Evolutionary conservation across 2,797 vertebrate species (phyloP).

Genomic region (Coluber constrictor): DNA sequence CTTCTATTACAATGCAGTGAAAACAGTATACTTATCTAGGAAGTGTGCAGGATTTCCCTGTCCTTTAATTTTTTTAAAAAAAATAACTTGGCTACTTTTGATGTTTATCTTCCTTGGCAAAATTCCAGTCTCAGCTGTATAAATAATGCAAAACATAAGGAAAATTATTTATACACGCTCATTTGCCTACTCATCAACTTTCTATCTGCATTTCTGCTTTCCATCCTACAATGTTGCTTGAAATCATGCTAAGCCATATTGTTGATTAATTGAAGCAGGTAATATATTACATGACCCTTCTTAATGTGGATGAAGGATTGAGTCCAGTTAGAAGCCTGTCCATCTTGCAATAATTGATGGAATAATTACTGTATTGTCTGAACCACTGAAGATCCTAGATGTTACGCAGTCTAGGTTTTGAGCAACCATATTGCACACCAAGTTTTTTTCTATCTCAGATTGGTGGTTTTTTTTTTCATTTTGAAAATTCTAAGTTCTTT

Average conservation of each 20-base stretch:
- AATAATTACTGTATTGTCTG: background rate
- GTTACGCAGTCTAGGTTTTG: background rate
- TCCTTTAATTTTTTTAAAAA: background rate
- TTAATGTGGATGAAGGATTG: background rate
- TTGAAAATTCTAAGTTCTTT: background rate
- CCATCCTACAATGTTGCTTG: background rate
- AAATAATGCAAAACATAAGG: slow-evolving; percentile 36
- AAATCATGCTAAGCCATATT: slow-evolving; percentile 3
- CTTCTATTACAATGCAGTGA: slow-evolving; percentile 33
- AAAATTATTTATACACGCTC: slow-evolving; percentile 7
- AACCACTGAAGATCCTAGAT: background rate
- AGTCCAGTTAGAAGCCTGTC: background rate
- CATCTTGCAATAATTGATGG: background rate
- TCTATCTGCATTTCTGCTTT: slow-evolving; percentile 13
- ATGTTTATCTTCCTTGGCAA: slow-evolving; percentile 41
- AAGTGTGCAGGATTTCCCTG: slow-evolving; percentile 2
- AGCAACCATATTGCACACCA: fast-evolving
- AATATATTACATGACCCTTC: background rate
- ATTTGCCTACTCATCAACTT: slow-evolving; percentile 15
- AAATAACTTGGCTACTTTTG: slow-evolving; percentile 34
- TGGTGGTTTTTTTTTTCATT: background rate
- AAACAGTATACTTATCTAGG: slow-evolving; percentile 26
- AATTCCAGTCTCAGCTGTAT: slow-evolving; percentile 38
- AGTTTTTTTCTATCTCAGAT: fast-evolving
- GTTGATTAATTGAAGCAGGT: background rate